Evolutionary conservation across 1,140 invertebrate species (phyloP).

Genomic region (Physella acuta): DNA sequence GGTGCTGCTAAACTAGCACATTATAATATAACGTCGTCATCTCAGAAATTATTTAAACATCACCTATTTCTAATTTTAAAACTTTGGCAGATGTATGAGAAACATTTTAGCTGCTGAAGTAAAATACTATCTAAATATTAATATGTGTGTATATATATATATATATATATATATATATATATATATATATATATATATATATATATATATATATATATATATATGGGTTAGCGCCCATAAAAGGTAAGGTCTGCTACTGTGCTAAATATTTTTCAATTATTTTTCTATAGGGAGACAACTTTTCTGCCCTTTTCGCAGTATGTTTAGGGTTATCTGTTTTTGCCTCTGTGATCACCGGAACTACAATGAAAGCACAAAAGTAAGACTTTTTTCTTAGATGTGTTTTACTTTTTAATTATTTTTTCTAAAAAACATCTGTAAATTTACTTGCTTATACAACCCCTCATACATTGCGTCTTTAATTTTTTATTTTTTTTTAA

Average conservation of each 20-base stretch:
- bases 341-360: neutral
- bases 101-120: too few relatives aligned
- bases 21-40: too few relatives aligned
- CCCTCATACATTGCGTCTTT: too few relatives aligned
- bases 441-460: too few relatives aligned
- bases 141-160: neutral
- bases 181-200: neutral
- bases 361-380: neutral
- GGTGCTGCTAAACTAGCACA: too few relatives aligned
- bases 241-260: neutral
- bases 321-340: neutral
- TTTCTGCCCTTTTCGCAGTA: neutral
- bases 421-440: too few relatives aligned
- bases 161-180: neutral
- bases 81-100: too few relatives aligned
- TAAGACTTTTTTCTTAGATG: neutral
- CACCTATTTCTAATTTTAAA: too few relatives aligned
- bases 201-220: neutral
- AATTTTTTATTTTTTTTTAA: too few relatives aligned
- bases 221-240: neutral
- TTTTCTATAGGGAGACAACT: neutral
- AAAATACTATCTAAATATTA: too few relatives aligned
- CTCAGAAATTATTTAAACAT: too few relatives aligned
- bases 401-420: too few relatives aligned
- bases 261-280: neutral